Conservation (phyloP, 2,113 vertebrate species). For the Cercopithecus mona region DNA sequence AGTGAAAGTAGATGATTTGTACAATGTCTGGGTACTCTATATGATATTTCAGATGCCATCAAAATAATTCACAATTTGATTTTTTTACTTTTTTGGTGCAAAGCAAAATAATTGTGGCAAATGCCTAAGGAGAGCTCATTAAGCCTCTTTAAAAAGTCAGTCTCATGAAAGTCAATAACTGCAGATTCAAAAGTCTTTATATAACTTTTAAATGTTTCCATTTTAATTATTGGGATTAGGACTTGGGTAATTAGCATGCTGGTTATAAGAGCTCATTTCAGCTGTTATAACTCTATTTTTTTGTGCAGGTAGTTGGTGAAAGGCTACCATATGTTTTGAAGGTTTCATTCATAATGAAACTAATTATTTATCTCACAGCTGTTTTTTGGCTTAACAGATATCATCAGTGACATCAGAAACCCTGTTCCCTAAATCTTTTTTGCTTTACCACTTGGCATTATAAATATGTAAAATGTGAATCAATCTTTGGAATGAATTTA, state of each 20-base stretch:
- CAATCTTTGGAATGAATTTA: constrained; percentile 22
- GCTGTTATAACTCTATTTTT: neutral
- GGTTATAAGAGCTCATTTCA: constrained; percentile 25
- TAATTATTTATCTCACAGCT: constrained; percentile 49
- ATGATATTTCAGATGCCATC: neutral
- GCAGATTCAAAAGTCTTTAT: constrained; percentile 1
- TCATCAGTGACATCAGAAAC: constrained; percentile 5
- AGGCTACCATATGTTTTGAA: constrained; percentile 31
- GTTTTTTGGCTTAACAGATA: constrained; percentile 43
- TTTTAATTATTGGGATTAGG: constrained; percentile 54
- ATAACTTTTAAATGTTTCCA: constrained; percentile 27
- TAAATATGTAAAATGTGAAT: constrained; percentile 55
- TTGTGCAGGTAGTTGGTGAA: neutral
- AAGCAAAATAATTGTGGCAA: constrained; percentile 24
- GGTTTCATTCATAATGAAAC: constrained; percentile 42
- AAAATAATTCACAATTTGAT: constrained; percentile 38
- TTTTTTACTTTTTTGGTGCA: constrained; percentile 10
- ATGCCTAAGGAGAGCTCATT: constrained; percentile 36
- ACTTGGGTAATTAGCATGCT: constrained; percentile 51
- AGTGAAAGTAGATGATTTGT: neutral
- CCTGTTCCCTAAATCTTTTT: constrained; percentile 20
- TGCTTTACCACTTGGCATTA: neutral
- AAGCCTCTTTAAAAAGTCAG: neutral
- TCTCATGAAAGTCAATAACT: neutral
- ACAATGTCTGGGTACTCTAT: neutral